phyloP scores from a whole-genome alignment of 2,888 invertebrate genomes.

The Cataglyphis livida region DNA sequence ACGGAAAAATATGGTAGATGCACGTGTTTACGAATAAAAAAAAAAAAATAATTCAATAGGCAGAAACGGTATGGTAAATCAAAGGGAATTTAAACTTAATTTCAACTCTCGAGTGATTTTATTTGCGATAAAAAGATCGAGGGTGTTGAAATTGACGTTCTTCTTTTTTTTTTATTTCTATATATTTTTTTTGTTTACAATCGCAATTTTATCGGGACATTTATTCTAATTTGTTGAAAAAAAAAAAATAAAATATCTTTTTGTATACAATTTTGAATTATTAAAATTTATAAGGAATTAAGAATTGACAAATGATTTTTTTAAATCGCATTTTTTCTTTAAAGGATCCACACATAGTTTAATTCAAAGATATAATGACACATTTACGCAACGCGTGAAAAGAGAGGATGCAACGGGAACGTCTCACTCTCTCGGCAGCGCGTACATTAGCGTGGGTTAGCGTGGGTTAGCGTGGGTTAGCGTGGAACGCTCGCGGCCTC shows the following conservation, averaged over 20 bases:
- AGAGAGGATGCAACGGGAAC: neutral
- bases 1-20: neutral
- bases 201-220: neutral
- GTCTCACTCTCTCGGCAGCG: constrained; percentile 24
- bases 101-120: neutral
- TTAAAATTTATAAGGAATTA: neutral
- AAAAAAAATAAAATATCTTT: neutral
- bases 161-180: neutral
- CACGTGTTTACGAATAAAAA: neutral
- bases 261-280: neutral
- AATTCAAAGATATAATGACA: neutral
- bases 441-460: constrained; percentile 66
- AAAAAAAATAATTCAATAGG: neutral
- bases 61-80: neutral
- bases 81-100: neutral
- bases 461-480: constrained; percentile 61
- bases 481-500: constrained; percentile 65
- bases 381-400: neutral
- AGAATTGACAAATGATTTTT: neutral
- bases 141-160: neutral
- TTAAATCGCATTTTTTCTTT: neutral
- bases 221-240: neutral
- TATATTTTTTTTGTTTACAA: neutral
- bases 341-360: too few relatives aligned
- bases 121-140: neutral